Conservation (phyloP, 2,888 invertebrate genomes). For the Villa cingulata region DNA sequence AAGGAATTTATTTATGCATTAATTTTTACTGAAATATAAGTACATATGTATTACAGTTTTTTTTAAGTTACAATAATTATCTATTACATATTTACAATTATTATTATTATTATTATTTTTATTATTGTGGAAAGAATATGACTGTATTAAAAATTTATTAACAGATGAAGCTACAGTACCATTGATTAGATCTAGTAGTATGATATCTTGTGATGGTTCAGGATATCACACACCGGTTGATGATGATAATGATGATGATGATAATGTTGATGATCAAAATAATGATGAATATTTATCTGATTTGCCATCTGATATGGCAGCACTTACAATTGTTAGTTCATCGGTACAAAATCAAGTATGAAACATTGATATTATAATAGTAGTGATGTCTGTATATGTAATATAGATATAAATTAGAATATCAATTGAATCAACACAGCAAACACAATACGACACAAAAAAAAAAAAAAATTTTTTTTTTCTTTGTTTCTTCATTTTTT, state of each 20-base stretch:
- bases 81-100: no score
- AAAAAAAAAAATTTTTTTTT: constrained; percentile 21
- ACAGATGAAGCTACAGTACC: constrained; percentile 31
- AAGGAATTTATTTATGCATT: no score
- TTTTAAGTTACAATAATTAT: no score
- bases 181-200: constrained; percentile 42
- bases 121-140: no score
- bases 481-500: no score
- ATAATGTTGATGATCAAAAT: constrained; percentile 29
- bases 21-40: no score
- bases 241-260: no score
- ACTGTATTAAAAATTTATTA: not conserved
- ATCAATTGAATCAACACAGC: no score
- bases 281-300: constrained; percentile 25
- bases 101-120: no score
- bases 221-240: constrained; percentile 71
- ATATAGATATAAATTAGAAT: constrained; percentile 22
- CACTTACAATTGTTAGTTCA: constrained; percentile 37
- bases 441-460: no score
- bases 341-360: constrained; percentile 36
- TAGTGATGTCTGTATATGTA: no score
- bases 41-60: no score
- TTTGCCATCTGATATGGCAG: constrained; percentile 22
- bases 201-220: constrained; percentile 45
- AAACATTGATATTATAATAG: not conserved